Conservation (phyloP, 1,140 invertebrate genomes). For the Zaprionus tsacasi region DNA sequence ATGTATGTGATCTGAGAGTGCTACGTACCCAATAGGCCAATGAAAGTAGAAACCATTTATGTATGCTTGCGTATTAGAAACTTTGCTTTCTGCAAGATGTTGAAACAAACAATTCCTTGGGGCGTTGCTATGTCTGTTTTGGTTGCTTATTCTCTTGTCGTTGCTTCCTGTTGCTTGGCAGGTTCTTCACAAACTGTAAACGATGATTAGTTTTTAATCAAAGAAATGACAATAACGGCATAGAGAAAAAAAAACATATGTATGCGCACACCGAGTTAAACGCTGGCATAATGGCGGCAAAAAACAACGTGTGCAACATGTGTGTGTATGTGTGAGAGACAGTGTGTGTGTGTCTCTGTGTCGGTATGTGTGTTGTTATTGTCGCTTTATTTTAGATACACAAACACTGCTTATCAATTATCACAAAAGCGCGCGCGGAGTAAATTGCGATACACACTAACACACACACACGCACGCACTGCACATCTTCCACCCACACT, state of each 20-base stretch:
- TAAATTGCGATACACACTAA: slow-evolving; percentile 60
- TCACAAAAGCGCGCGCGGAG: slow-evolving; percentile 50
- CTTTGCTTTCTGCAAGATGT: slow-evolving; percentile 65
- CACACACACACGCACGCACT: slow-evolving; percentile 4
- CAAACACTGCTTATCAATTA: slow-evolving; percentile 74
- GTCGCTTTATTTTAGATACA: slow-evolving; percentile 54
- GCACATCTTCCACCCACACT: neutral
- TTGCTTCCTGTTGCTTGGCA: slow-evolving; percentile 29
- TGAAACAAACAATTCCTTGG: slow-evolving; percentile 61
- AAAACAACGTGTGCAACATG: slow-evolving; percentile 69
- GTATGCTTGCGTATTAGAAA: slow-evolving; percentile 77
- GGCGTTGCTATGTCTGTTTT: slow-evolving; percentile 27
- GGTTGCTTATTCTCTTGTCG: slow-evolving; percentile 20
- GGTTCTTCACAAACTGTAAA: slow-evolving; percentile 32
- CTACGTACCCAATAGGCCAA: slow-evolving; percentile 81
- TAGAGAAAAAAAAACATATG: neutral
- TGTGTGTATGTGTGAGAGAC: slow-evolving; percentile 40
- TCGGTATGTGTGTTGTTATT: slow-evolving; percentile 43
- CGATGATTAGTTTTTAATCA: slow-evolving; percentile 32
- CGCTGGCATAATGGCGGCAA: slow-evolving; percentile 40
- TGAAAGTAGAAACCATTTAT: slow-evolving; percentile 85
- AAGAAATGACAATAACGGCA: slow-evolving; percentile 12
- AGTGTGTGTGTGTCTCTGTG: slow-evolving; percentile 11
- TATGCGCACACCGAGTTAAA: slow-evolving; percentile 1
- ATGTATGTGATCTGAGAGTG: neutral